Percentiles rank a stretch among this genome's conserved stretches.
These are phyloP conservation scores for Psittacula derbiana DNA, from an alignment of 2,797 vertebrate species.

Conservation along the genomic window DNA sequence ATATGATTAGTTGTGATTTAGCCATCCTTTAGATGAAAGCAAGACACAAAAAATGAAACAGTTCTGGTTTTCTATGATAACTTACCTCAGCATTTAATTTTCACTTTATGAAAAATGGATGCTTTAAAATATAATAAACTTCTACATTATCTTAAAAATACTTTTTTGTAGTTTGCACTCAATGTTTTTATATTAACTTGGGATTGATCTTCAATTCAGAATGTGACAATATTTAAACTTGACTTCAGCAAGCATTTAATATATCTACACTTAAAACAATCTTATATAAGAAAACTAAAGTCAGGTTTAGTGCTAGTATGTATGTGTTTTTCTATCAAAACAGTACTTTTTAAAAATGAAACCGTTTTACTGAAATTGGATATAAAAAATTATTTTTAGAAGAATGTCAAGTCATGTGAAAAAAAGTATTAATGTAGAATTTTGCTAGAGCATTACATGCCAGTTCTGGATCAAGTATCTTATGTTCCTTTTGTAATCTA, in stretches of 20 bases:
- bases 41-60: neutral
- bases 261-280: neutral
- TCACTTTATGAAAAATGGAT: neutral
- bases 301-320: neutral
- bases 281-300: neutral
- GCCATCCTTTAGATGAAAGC: neutral
- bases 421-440: neutral
- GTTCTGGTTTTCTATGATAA: neutral
- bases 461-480: neutral
- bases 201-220: neutral
- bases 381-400: neutral
- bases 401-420: neutral
- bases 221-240: neutral
- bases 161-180: neutral
- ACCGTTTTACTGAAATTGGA: neutral
- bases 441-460: neutral
- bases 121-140: neutral
- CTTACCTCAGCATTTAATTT: neutral
- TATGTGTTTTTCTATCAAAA: neutral
- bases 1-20: neutral
- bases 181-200: neutral
- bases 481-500: neutral
- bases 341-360: neutral
- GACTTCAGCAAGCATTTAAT: neutral
- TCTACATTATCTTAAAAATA: neutral